Evolutionary conservation across 1,140 invertebrate species (phyloP).

Genomic region (Pinna nobilis): DNA sequence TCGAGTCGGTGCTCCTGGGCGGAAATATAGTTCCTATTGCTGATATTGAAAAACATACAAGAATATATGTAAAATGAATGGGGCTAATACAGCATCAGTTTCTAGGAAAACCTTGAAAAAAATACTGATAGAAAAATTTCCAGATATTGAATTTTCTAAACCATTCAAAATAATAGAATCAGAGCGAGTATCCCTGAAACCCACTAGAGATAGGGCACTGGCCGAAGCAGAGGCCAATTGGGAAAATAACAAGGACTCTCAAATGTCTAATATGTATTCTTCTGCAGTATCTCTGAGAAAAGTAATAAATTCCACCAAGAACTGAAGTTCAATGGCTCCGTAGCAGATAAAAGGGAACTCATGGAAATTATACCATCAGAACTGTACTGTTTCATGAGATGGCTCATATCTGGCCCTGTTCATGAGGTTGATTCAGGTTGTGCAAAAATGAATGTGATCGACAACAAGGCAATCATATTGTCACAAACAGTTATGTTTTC

Average conservation of each 20-base stretch:
- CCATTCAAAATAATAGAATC: not conserved
- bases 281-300: not conserved
- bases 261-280: not conserved
- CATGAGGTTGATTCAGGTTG: not conserved
- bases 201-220: not conserved
- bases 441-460: not conserved
- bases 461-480: not conserved
- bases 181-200: not conserved
- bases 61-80: not conserved
- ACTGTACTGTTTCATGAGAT: constrained; percentile 1
- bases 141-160: constrained; percentile 3
- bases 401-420: constrained; percentile 2
- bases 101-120: not conserved
- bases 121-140: not conserved
- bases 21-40: not conserved
- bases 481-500: constrained; percentile 1
- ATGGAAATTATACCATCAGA: not conserved
- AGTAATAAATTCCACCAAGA: not conserved
- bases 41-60: not conserved
- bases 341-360: not conserved
- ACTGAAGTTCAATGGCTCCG: not conserved
- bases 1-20: not conserved
- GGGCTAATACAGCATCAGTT: not conserved
- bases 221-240: constrained; percentile 1
- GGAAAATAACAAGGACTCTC: not conserved